Conservation (phyloP, 2,797 vertebrate genomes). For the Eulemur albifrons region DNA sequence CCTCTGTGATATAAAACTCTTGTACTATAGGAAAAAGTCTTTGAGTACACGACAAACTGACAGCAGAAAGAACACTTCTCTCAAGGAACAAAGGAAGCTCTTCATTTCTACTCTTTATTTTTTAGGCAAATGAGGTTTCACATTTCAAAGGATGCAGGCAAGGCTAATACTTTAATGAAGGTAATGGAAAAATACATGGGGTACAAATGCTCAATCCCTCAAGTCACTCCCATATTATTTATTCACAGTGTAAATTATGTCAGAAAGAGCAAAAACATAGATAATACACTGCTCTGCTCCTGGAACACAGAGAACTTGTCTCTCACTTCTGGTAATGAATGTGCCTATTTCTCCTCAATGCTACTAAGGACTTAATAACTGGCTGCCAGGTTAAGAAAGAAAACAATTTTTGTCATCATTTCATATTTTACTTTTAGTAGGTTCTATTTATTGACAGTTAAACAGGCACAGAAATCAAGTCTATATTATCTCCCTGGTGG, state of each 20-base stretch:
- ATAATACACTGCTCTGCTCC: neutral
- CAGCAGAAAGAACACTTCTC: neutral
- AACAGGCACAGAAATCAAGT: neutral
- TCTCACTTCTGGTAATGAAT: neutral
- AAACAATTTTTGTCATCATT: neutral
- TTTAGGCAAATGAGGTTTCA: neutral
- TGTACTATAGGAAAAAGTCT: neutral
- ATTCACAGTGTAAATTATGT: neutral
- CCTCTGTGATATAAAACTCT: neutral
- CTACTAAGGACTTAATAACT: neutral
- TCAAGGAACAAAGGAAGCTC: neutral
- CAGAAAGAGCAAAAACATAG: neutral
- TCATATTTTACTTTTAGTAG: neutral
- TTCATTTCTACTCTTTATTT: neutral
- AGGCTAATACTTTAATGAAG: neutral
- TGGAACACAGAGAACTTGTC: neutral
- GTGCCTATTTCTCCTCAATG: neutral
- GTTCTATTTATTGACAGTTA: neutral
- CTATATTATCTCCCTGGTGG: neutral
- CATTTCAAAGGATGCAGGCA: neutral
- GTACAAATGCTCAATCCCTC: neutral
- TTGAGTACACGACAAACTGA: neutral
- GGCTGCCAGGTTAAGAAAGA: neutral
- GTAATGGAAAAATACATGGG: neutral
- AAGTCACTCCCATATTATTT: neutral